phyloP scores from a whole-genome alignment of 1,140 invertebrate species.

The Chionoecetes opilio region DNA sequence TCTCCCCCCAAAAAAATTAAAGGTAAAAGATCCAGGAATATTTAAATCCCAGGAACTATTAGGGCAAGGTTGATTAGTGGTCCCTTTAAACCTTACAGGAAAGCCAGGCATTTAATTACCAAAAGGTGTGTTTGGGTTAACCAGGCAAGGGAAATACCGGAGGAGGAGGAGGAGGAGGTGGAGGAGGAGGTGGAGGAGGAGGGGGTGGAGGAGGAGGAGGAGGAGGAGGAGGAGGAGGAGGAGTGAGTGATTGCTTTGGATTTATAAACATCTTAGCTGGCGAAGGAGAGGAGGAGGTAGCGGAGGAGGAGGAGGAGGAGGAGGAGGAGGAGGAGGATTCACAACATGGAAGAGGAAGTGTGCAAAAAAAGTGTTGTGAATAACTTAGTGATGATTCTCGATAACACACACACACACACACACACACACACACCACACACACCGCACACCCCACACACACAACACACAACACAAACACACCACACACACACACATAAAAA shows the following conservation, averaged over 20 bases:
- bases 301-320: not conserved
- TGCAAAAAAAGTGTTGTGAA: not conserved
- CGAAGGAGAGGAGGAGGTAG: not conserved
- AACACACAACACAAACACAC: not conserved
- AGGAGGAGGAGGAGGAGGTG: no score
- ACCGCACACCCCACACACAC: constrained; percentile 2
- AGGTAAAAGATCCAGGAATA: no score
- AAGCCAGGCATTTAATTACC: no score
- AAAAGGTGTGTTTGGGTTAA: no score
- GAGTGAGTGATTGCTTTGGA: not conserved
- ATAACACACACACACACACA: constrained; percentile 28
- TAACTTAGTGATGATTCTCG: not conserved
- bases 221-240: not conserved
- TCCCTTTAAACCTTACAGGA: no score
- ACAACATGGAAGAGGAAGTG: not conserved
- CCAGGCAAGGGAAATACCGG: not conserved
- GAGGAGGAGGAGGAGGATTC: not conserved
- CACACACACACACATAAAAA: not conserved
- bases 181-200: no score
- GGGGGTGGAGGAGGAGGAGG: not conserved
- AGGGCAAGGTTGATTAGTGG: no score
- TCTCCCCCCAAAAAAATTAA: no score
- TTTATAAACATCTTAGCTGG: not conserved
- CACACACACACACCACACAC: constrained; percentile 25
- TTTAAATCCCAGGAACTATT: no score